Evolutionary conservation across 2,797 vertebrate genomes (phyloP).

Genomic region (Dendrocincla fuliginosa): DNA sequence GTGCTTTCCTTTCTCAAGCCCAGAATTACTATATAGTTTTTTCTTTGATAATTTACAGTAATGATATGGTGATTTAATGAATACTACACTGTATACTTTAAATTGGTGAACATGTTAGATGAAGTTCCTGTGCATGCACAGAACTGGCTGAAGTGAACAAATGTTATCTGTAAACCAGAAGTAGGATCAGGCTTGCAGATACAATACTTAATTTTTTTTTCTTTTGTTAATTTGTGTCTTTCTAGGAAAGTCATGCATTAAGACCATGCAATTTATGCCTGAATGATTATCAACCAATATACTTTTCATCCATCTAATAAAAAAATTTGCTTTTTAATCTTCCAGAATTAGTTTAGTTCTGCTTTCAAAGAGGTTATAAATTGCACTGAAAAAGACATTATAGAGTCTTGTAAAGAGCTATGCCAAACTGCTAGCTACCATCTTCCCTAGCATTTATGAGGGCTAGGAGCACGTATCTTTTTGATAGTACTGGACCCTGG

Average conservation of each 20-base stretch:
- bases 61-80: neutral
- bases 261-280: neutral
- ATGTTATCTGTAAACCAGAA: neutral
- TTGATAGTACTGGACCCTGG: neutral
- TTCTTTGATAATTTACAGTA: neutral
- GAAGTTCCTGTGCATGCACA: neutral
- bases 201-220: neutral
- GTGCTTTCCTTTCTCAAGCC: neutral
- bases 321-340: neutral
- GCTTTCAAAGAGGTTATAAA: neutral
- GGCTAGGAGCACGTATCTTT: neutral
- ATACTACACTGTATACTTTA: neutral
- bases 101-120: neutral
- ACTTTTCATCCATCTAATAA: neutral
- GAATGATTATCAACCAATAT: neutral
- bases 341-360: neutral
- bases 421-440: neutral
- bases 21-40: neutral
- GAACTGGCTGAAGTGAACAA: neutral
- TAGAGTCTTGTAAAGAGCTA: neutral
- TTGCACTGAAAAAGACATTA: neutral
- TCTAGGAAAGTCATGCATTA: neutral
- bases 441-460: neutral
- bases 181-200: neutral
- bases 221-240: neutral